Conservation (phyloP, 2,797 vertebrate species). For the Florisuga fusca region DNA sequence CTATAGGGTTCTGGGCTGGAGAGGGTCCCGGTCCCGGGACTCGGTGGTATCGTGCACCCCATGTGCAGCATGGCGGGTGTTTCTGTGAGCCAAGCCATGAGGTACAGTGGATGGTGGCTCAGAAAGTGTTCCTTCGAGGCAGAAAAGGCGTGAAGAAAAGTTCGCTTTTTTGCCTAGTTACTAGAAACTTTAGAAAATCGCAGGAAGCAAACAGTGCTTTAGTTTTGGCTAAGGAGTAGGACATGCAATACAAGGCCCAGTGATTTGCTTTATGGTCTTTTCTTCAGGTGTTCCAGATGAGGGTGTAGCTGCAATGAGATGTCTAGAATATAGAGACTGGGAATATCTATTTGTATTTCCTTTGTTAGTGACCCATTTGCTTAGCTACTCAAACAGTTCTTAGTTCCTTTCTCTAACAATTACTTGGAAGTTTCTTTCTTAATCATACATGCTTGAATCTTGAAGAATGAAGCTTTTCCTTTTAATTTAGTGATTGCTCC, state of each 20-base stretch:
- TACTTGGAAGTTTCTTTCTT: neutral
- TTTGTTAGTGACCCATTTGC: neutral
- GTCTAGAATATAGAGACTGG: neutral
- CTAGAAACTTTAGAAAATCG: neutral
- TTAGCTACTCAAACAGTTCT: neutral
- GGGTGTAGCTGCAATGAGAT: neutral
- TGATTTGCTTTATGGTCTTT: neutral
- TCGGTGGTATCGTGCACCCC: accelerated
- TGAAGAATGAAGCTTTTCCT: neutral
- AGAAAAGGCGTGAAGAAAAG: neutral
- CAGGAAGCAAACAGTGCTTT: neutral
- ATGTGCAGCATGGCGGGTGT: accelerated
- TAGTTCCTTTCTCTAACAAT: neutral
- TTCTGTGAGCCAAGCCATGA: accelerated
- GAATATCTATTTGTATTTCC: accelerated
- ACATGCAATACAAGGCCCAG: neutral
- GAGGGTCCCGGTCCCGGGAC: no score
- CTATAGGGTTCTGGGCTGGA: neutral
- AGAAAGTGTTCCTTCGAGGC: accelerated
- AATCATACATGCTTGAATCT: neutral
- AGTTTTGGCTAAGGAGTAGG: neutral
- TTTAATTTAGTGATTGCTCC: neutral
- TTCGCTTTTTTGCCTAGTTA: accelerated
- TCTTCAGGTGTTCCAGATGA: neutral
- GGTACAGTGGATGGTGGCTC: accelerated